Conservation (phyloP, 2,113 vertebrate genomes). For the Podarcis raffonei region DNA sequence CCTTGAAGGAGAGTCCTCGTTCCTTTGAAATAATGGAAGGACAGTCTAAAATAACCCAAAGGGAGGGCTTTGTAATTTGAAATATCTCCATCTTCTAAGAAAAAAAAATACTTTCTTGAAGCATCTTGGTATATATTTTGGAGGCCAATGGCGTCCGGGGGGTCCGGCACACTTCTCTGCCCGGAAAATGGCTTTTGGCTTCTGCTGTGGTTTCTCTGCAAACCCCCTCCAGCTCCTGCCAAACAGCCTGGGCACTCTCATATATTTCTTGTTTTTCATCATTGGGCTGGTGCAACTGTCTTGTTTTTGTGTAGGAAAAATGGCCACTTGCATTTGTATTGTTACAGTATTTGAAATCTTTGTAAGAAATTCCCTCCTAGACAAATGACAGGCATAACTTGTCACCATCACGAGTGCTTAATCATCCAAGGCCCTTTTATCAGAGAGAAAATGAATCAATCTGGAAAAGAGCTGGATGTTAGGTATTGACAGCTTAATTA, state of each 20-base stretch:
- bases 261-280: no score
- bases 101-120: neutral
- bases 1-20: neutral
- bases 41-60: neutral
- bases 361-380: conserved; percentile 48
- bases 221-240: no score
- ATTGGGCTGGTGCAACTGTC: neutral
- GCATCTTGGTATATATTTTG: neutral
- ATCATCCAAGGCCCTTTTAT: conserved; percentile 29
- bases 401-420: conserved; percentile 32
- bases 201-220: no score
- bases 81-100: neutral
- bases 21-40: neutral
- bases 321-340: neutral
- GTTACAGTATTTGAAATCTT: conserved; percentile 42
- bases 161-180: no score
- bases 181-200: no score
- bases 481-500: conserved; percentile 28
- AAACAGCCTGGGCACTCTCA: no score
- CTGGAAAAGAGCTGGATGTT: conserved; percentile 1
- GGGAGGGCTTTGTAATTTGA: neutral
- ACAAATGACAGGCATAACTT: conserved; percentile 44
- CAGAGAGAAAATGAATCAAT: conserved; percentile 38
- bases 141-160: no score
- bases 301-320: neutral